Percentiles rank a stretch among this genome's conserved stretches.
Conservation (phyloP, 1,140 invertebrate genomes). For the Colletes gigas region DNA sequence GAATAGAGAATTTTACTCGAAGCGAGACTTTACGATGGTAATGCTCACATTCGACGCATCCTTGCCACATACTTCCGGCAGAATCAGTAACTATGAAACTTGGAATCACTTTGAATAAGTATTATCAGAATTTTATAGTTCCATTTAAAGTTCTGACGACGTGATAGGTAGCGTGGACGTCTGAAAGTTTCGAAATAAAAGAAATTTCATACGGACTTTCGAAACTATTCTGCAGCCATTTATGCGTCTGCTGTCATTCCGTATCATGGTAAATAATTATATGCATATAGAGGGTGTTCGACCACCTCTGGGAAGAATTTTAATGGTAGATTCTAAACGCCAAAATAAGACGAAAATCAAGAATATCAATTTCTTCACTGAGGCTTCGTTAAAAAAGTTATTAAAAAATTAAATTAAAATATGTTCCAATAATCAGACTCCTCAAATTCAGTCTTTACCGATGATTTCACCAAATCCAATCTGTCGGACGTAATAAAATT, state of each 20-base stretch:
- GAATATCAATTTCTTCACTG: too few species aligned
- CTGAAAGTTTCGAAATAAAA: slow-evolving; percentile 12
- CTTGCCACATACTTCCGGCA: not conserved
- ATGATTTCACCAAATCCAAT: too few species aligned
- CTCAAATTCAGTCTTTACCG: too few species aligned
- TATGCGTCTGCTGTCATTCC: not conserved
- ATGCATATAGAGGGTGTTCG: not conserved
- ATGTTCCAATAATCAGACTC: too few species aligned
- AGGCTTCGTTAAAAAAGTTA: too few species aligned
- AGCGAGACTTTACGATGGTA: not conserved
- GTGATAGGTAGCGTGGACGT: not conserved
- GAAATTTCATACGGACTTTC: not conserved
- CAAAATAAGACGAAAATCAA: too few species aligned
- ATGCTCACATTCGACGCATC: not conserved
- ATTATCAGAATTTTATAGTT: slow-evolving; percentile 4
- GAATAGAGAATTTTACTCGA: not conserved
- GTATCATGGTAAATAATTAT: not conserved
- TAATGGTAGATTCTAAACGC: too few species aligned
- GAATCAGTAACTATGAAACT: slow-evolving; percentile 16
- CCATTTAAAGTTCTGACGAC: not conserved
- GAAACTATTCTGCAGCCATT: not conserved
- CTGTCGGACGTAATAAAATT: too few species aligned
- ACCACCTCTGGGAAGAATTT: too few species aligned
- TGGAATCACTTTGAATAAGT: not conserved
- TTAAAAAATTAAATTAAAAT: too few species aligned